Percentiles rank a stretch among this genome's conserved stretches.
phyloP scores from a whole-genome alignment of 1,140 invertebrate species.

The Melitaea cinxia region DNA sequence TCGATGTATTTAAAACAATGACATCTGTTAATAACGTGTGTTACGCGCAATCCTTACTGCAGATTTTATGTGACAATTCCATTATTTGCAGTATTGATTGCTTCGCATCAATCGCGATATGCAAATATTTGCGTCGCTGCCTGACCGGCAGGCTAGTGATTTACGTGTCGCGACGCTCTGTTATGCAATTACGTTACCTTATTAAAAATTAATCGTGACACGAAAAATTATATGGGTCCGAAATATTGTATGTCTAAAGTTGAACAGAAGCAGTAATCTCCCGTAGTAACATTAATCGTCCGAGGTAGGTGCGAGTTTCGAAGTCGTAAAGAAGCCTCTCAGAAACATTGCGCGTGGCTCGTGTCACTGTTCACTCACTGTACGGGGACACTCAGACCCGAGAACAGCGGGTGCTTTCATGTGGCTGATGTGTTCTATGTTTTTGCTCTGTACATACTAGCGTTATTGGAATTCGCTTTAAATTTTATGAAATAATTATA shows the following conservation, averaged over 20 bases:
- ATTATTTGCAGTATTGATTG: slow-evolving; percentile 81
- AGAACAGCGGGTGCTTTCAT: background rate
- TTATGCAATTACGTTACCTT: slow-evolving; percentile 77
- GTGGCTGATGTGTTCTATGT: background rate
- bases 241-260: slow-evolving; percentile 24
- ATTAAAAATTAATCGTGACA: slow-evolving; percentile 70
- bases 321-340: slow-evolving; percentile 42
- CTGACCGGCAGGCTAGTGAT: slow-evolving; percentile 65
- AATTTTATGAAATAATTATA: too few species aligned
- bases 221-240: slow-evolving; percentile 33
- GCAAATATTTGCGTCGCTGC: slow-evolving; percentile 77
- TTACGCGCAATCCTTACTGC: slow-evolving; percentile 64
- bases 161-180: slow-evolving; percentile 68
- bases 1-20: slow-evolving; percentile 52
- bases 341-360: slow-evolving; percentile 35
- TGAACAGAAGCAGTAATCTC: slow-evolving; percentile 27
- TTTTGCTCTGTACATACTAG: slow-evolving; percentile 1
- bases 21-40: slow-evolving; percentile 66
- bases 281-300: slow-evolving; percentile 28
- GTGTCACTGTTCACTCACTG: slow-evolving; percentile 14
- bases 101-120: slow-evolving; percentile 79
- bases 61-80: slow-evolving; percentile 75
- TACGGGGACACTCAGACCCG: background rate
- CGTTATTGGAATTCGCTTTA: too few species aligned
- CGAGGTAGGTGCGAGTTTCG: slow-evolving; percentile 25